These are phyloP conservation scores for Cheirogaleus medius DNA, from an alignment of 2,113 vertebrate genomes.

Conservation along the genomic window DNA sequence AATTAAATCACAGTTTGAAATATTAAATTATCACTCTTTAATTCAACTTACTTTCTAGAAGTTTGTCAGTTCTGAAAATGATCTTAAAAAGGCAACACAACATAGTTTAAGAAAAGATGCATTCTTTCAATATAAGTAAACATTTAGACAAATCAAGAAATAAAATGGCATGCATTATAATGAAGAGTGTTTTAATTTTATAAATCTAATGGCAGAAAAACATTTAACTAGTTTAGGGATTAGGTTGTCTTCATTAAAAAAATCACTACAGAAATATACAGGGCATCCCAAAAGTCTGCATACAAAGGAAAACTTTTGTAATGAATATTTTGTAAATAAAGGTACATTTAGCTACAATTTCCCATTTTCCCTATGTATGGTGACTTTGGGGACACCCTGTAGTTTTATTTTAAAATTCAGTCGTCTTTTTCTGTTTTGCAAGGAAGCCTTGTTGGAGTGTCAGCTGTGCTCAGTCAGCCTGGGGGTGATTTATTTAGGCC, in stretches of 20 bases:
- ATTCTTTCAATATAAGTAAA: slow-evolving; percentile 54
- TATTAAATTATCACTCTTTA: neutral
- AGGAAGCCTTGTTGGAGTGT: neutral
- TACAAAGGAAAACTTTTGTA: too few relatives aligned
- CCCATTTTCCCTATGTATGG: too few relatives aligned
- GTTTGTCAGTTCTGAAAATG: slow-evolving; percentile 40
- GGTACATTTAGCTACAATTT: too few relatives aligned
- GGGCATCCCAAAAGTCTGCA: too few relatives aligned
- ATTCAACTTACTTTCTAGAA: slow-evolving; percentile 52
- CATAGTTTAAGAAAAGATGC: slow-evolving; percentile 50
- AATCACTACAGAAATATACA: neutral
- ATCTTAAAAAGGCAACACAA: slow-evolving; percentile 1
- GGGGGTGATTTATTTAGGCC: neutral
- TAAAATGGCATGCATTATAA: neutral
- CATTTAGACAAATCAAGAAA: slow-evolving; percentile 59
- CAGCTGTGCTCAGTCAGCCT: neutral
- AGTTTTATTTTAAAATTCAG: slow-evolving; percentile 40
- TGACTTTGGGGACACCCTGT: too few relatives aligned
- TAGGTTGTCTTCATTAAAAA: neutral
- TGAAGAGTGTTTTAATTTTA: slow-evolving; percentile 41
- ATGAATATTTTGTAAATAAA: too few relatives aligned
- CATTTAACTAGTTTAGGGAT: neutral
- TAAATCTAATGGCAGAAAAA: slow-evolving; percentile 21
- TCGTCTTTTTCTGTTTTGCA: neutral
- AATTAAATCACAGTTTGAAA: slow-evolving; percentile 38